These are phyloP conservation scores for Coenonympha arcania DNA, from an alignment of 2,888 invertebrate genomes.

Conservation along the genomic window DNA sequence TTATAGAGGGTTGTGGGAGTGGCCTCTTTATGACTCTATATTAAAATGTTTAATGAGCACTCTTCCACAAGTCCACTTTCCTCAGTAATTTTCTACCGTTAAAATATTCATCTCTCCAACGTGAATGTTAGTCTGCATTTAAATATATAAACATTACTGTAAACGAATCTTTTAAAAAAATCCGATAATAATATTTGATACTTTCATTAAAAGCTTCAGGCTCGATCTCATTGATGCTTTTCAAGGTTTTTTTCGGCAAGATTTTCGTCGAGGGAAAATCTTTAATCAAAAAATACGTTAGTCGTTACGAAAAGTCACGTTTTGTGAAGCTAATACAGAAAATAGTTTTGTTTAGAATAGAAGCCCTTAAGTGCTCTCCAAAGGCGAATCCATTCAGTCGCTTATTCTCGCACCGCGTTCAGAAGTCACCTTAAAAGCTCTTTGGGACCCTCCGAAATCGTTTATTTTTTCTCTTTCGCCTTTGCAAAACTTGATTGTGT, in stretches of 20 bases:
- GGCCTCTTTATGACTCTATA: conserved; percentile 11
- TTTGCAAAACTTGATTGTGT: no score
- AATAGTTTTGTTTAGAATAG: conserved; percentile 27
- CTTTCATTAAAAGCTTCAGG: no score
- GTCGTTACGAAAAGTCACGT: no score
- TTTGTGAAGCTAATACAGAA: no score
- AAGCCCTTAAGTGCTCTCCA: conserved; percentile 35
- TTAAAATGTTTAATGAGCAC: conserved; percentile 22
- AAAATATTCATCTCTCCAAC: conserved; percentile 1
- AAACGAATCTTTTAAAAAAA: no score
- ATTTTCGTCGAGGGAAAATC: background rate
- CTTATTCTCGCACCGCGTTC: no score
- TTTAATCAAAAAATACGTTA: no score
- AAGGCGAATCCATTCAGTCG: conserved; percentile 34
- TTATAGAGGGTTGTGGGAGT: conserved; percentile 5
- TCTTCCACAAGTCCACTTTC: conserved; percentile 13
- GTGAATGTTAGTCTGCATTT: background rate
- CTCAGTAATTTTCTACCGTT: background rate
- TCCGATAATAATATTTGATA: no score
- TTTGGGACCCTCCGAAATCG: conserved; percentile 30
- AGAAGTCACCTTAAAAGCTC: conserved; percentile 39
- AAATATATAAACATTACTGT: no score
- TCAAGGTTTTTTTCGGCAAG: no score
- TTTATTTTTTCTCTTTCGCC: conserved; percentile 31
- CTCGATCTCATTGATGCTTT: no score